Evolutionary conservation across 2,113 vertebrate genomes (phyloP).

Genomic region (Mesitornis unicolor): DNA sequence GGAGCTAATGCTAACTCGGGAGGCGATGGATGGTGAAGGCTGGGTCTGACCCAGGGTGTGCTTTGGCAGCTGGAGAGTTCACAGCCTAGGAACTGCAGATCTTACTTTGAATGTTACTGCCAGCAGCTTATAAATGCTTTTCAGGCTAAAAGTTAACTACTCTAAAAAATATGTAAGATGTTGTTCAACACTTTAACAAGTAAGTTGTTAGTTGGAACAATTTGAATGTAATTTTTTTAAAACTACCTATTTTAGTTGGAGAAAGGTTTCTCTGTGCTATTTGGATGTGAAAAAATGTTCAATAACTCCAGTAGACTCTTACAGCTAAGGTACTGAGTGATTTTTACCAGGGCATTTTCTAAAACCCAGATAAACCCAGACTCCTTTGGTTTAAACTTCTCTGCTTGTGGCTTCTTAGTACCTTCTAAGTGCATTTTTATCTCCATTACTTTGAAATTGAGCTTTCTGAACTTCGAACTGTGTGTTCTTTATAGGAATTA

Average conservation of each 20-base stretch:
- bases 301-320: neutral
- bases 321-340: rapidly evolving
- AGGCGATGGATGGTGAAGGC: neutral
- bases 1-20: neutral
- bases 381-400: neutral
- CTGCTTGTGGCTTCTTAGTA: neutral
- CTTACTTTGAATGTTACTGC: neutral
- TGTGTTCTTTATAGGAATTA: neutral
- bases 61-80: neutral
- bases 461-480: neutral
- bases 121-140: neutral
- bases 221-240: neutral
- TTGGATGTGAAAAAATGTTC: neutral
- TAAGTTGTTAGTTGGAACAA: neutral
- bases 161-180: neutral
- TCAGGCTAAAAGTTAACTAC: neutral
- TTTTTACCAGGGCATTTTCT: neutral
- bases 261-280: neutral
- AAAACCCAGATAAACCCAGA: neutral
- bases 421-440: neutral
- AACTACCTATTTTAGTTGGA: neutral
- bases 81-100: neutral
- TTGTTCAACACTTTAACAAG: neutral
- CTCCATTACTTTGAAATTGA: neutral
- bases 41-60: rapidly evolving